Percentiles rank a stretch among this genome's conserved stretches.
phyloP scores from a whole-genome alignment of 1,140 invertebrate species.

The Sarcophaga bullata region DNA sequence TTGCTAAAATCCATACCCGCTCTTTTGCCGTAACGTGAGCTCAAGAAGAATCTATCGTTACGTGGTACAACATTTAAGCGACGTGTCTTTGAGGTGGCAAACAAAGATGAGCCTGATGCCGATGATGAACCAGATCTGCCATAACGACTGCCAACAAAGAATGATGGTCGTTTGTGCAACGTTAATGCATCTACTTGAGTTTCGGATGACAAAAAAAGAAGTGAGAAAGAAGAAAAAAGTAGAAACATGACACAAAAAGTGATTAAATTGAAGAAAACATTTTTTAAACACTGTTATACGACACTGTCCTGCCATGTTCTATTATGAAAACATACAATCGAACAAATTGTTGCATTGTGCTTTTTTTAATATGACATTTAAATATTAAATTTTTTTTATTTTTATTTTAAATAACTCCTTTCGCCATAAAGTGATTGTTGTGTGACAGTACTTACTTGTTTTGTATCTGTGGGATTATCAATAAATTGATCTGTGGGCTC shows the following conservation, averaged over 20 bases:
- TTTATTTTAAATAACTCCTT: neutral
- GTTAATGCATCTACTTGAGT: conserved; percentile 46
- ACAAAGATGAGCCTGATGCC: conserved; percentile 14
- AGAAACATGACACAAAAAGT: neutral
- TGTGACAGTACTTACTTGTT: conserved; percentile 14
- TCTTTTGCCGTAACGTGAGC: conserved; percentile 63
- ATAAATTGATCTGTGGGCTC: conserved; percentile 32
- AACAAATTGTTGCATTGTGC: neutral
- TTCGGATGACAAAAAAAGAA: neutral
- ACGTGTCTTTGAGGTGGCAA: conserved; percentile 50
- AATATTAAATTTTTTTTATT: neutral
- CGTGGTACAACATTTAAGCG: conserved; percentile 59
- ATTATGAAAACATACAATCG: neutral
- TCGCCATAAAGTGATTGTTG: neutral
- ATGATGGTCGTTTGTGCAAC: conserved; percentile 55
- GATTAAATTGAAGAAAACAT: too few relatives aligned
- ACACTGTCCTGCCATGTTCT: too few relatives aligned
- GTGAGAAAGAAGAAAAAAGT: neutral
- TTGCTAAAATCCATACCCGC: conserved; percentile 42
- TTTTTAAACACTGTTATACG: neutral
- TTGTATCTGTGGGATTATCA: conserved; percentile 33
- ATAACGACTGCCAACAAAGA: conserved; percentile 64
- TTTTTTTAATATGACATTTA: too few relatives aligned
- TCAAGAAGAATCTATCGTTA: conserved; percentile 63
- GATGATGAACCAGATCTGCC: conserved; percentile 54